phyloP scores from a whole-genome alignment of 2,888 invertebrate genomes.

The Dendrolimus houi region DNA sequence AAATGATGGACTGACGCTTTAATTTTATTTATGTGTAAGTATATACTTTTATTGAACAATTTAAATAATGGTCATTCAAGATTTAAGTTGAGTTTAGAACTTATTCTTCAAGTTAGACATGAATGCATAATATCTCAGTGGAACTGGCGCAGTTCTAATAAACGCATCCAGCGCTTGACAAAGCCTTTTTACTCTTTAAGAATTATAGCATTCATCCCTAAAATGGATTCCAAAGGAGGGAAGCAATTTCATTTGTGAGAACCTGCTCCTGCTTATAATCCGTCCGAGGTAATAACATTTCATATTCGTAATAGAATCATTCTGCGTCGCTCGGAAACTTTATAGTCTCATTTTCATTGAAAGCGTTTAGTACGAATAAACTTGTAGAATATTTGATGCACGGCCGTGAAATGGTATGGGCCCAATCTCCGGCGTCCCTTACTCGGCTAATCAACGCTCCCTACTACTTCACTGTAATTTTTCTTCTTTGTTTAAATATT shows the following conservation, averaged over 20 bases:
- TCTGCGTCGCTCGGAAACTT: constrained; percentile 71
- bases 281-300: constrained; percentile 75
- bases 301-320: constrained; percentile 77
- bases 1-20: too few species aligned
- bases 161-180: constrained; percentile 55
- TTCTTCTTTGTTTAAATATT: constrained; percentile 33
- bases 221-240: constrained; percentile 73
- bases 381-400: constrained; percentile 72
- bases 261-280: constrained; percentile 75
- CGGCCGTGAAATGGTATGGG: constrained; percentile 38
- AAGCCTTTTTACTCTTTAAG: constrained; percentile 67
- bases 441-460: constrained; percentile 41
- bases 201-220: constrained; percentile 73
- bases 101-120: not conserved
- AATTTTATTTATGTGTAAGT: too few species aligned
- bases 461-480: constrained; percentile 30
- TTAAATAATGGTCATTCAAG: too few species aligned
- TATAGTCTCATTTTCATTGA: constrained; percentile 76
- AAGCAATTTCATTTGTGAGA: constrained; percentile 75
- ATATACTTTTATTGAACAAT: too few species aligned
- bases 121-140: not conserved
- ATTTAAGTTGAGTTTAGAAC: too few species aligned
- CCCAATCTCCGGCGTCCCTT: constrained; percentile 59
- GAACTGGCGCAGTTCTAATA: constrained; percentile 23
- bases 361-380: constrained; percentile 73